Evolutionary conservation across 1,140 invertebrate genomes (phyloP).

Genomic region (Calosoma granatense): DNA sequence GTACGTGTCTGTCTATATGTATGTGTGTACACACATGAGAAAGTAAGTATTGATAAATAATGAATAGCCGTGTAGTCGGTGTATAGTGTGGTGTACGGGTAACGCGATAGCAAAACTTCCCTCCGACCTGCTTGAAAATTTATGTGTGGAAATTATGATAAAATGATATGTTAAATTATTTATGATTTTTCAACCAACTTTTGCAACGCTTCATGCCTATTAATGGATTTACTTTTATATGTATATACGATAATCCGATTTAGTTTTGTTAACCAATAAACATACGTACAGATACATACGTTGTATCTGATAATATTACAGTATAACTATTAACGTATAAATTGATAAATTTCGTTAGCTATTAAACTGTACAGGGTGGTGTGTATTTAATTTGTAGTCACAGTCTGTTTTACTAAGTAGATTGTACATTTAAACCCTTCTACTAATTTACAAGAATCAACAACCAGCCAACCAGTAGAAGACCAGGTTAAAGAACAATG

Average conservation of each 20-base stretch:
- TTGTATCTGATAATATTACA: no score
- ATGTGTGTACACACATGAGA: not conserved
- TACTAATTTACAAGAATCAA: no score
- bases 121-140: conserved; percentile 28
- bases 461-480: no score
- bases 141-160: conserved; percentile 32
- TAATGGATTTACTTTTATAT: not conserved
- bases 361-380: no score
- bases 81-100: not conserved
- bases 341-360: no score
- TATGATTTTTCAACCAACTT: conserved; percentile 33
- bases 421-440: no score
- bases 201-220: conserved; percentile 16
- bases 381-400: no score
- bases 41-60: conserved; percentile 9
- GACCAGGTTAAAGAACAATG: no score
- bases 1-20: not conserved
- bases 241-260: not conserved
- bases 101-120: conserved; percentile 9
- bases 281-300: no score
- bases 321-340: no score
- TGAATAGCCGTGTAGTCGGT: not conserved
- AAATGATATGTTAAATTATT: conserved; percentile 34
- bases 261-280: not conserved
- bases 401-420: no score